Evolutionary conservation across 2,888 invertebrate species (phyloP).

Genomic region (Willowsia nigromaculata): DNA sequence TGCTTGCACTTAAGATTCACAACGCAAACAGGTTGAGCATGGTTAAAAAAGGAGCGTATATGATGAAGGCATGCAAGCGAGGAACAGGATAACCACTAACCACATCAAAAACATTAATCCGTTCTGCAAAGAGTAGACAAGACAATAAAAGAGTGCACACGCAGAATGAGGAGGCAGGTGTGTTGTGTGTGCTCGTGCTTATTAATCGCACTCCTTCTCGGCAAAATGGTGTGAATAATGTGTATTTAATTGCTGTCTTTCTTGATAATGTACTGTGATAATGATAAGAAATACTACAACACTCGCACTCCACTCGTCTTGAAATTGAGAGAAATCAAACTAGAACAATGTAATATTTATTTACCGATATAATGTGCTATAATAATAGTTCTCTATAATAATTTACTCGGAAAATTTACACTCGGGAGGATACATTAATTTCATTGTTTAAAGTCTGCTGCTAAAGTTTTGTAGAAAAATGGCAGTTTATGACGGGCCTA

Average conservation of each 20-base stretch:
- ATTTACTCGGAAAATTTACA: constrained; percentile 35
- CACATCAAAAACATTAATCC: constrained; percentile 38
- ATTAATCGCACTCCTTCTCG: constrained; percentile 3
- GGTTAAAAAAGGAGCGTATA: background rate
- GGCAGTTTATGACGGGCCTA: constrained; percentile 82
- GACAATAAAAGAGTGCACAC: background rate
- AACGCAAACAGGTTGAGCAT: background rate
- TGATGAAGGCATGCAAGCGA: background rate
- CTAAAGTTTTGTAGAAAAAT: background rate
- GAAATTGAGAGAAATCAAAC: constrained; percentile 8
- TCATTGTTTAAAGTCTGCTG: constrained; percentile 31
- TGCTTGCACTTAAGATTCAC: constrained; percentile 12
- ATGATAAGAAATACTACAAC: constrained; percentile 33
- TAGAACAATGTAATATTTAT: constrained; percentile 24
- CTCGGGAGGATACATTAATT: constrained; percentile 31
- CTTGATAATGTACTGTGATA: constrained; percentile 31
- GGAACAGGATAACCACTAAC: background rate
- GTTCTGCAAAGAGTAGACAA: constrained; percentile 16
- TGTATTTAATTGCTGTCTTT: constrained; percentile 61
- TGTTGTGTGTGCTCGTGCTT: constrained; percentile 15
- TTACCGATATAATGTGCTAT: constrained; percentile 10
- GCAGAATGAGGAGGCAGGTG: constrained; percentile 17
- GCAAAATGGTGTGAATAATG: constrained; percentile 66
- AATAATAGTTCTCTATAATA: constrained; percentile 10
- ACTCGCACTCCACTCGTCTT: constrained; percentile 5